Evolutionary conservation across 2,797 vertebrate genomes (phyloP).

Genomic region (Bradypodion ventrale): DNA sequence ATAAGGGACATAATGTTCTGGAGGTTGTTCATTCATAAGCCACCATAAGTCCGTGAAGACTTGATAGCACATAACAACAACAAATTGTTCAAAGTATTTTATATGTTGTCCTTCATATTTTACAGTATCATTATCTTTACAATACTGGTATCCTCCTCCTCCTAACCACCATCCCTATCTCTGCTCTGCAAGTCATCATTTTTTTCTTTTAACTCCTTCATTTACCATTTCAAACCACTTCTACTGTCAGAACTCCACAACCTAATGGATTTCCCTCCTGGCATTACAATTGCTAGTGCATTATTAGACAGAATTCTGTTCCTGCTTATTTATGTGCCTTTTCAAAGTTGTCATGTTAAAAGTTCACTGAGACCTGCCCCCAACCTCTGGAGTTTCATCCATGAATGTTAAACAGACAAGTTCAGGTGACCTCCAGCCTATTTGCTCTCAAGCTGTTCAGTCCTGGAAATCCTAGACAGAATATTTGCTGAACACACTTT

Average conservation of each 20-base stretch:
- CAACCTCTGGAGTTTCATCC: not conserved
- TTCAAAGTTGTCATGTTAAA: not conserved
- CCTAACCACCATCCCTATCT: not conserved
- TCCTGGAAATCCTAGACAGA: constrained; percentile 14
- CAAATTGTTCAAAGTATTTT: too few species aligned
- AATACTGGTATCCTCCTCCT: not conserved
- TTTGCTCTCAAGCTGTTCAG: not conserved
- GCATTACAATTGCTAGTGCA: not conserved
- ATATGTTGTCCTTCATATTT: too few species aligned
- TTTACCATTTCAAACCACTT: not conserved
- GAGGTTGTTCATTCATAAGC: too few species aligned
- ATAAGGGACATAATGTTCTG: too few species aligned
- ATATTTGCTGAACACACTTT: not conserved
- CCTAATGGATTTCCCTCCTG: not conserved
- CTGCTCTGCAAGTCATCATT: not conserved
- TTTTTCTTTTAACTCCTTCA: not conserved
- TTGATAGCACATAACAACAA: too few species aligned
- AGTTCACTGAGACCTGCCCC: not conserved
- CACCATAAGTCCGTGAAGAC: too few species aligned
- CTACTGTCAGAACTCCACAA: not conserved
- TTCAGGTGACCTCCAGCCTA: constrained; percentile 6
- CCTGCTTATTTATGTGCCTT: not conserved
- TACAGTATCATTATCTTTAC: too few species aligned
- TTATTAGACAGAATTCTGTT: not conserved
- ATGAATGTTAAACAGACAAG: constrained; percentile 22